Conservation (phyloP, 2,888 invertebrate species). For the Lasioglossum calceatum region DNA sequence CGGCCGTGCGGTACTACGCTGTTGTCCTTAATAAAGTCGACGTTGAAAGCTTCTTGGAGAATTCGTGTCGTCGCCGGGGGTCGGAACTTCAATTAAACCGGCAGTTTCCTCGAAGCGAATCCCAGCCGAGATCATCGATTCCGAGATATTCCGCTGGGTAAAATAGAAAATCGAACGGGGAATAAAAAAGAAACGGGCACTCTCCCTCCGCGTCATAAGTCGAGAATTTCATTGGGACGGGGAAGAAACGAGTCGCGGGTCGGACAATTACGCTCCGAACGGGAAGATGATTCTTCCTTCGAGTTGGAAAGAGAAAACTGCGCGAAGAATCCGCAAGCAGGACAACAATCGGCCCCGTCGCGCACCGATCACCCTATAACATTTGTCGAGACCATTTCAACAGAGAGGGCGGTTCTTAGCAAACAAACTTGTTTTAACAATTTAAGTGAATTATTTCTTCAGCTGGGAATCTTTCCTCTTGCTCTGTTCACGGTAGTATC, state of each 20-base stretch:
- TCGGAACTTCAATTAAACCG: constrained; percentile 47
- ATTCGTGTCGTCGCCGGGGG: constrained; percentile 20
- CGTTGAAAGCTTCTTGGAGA: constrained; percentile 46
- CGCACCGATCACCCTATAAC: neutral
- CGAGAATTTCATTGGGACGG: constrained; percentile 29
- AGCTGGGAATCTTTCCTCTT: neutral
- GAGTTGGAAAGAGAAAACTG: neutral
- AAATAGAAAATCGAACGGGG: constrained; percentile 5
- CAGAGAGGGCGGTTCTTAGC: neutral
- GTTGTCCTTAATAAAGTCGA: constrained; percentile 62
- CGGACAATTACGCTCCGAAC: constrained; percentile 22
- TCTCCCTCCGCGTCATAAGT: neutral
- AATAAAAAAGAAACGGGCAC: neutral
- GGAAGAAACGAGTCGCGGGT: neutral
- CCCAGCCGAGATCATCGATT: constrained; percentile 17
- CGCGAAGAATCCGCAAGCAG: neutral
- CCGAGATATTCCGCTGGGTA: constrained; percentile 16
- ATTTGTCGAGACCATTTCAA: neutral
- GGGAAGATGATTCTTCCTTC: neutral
- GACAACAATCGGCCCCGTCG: constrained; percentile 22
- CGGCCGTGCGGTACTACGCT: constrained; percentile 44
- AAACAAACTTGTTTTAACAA: constrained; percentile 19
- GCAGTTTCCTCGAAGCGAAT: constrained; percentile 11
- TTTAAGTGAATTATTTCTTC: constrained; percentile 37
- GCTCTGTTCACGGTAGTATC: neutral